Evolutionary conservation across 2,888 invertebrate genomes (phyloP), one percentile per base, ranked within the genome.

Genomic region (Chrysodeixis includens): DNA sequence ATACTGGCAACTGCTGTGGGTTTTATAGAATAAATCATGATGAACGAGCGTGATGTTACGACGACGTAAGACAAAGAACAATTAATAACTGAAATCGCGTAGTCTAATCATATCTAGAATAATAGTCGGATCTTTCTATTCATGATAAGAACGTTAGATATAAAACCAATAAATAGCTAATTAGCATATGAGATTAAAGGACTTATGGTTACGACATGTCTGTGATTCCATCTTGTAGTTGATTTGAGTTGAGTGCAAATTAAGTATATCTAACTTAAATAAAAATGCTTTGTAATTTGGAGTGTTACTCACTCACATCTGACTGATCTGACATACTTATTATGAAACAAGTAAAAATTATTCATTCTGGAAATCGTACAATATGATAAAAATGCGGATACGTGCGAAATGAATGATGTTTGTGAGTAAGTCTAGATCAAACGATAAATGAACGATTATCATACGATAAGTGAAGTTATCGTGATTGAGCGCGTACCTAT

Each of bases 401-500:
- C 65, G 54, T n/a, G n/a, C n/a, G 62, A 71, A 62, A 70, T 44
- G 30, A 54, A 56, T 53, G 18, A 22, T 55, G 66, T 63, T 71
- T 71, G 63, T 77, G 66, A 71, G 44, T 67, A 71, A 56, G 30
- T 54, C 16, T 63, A 60, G 76, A 76, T 76, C 67, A 5, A 22
- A 10, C 35, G 77, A 76, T 76, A 70, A 51, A 54, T 63, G 71
- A 22, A 58, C 58, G 74, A 74, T 74, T 55, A 71, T 74, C 74
- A 26, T 20, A 53, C 14, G 76, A 75, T 74, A 67, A 10, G 8
- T 30, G 52, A 71, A 71, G 46, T 67, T 63, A 74, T 68, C 67
- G 20, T 30, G 62, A 75, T 66, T 66, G 30, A 52, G 55, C 16
- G 54, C n/a, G 5, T 67, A 57, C 58, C 52, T 8, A 4, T n/a